Base-by-base conservation (phyloP, 2,888 invertebrate species). In the Diloba caeruleocephala region DNA sequence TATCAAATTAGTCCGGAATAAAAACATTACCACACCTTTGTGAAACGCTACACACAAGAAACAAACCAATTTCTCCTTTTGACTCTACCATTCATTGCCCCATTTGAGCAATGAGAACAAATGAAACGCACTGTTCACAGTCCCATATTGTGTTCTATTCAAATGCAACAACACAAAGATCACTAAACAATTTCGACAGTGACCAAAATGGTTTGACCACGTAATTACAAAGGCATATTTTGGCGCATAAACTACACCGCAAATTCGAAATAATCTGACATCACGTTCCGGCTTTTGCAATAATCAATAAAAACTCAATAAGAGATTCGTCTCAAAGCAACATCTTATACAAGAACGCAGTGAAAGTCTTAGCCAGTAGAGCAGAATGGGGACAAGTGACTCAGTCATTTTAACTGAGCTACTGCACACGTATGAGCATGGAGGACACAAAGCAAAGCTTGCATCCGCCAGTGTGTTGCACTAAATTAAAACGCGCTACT, bases 321-420 rank as follows among this genome's bases (percentile, higher is more conserved):
- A 23, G n/a, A 55, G 67, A 71, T 69, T 66, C 56, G 42, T 58
- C 59, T 62, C 19, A 53, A 42, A 68, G 54, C 56, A 62, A 54
- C 52, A 65, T 66, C 69, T 55, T 58, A 69, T 59, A 61, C 57
- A 60, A 71, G 62, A 37, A 59, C 54, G 54, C 63, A 75, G 85
- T 82, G 85, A 86, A 86, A 86, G 85, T 81, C 58, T 68, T 67
- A 57, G 57, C 70, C 77, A 77, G 61, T 76, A 64, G 78, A 79
- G 76, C 79, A 80, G 69, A 86, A 85, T 82, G 82, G 66, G 84
- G 73, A 46, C 85, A 69, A 56, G 55, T 73, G 75, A 76, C 38
- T 68, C 67, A 68, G 62, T 29, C 51, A 36, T 44, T 64, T 39
- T 60, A 66, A 43, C 48, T 51, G 45, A 57, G 54, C 51, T 42